Base-by-base conservation (phyloP, 1,140 invertebrate genomes). In the Choristoneura fumiferana region DNA sequence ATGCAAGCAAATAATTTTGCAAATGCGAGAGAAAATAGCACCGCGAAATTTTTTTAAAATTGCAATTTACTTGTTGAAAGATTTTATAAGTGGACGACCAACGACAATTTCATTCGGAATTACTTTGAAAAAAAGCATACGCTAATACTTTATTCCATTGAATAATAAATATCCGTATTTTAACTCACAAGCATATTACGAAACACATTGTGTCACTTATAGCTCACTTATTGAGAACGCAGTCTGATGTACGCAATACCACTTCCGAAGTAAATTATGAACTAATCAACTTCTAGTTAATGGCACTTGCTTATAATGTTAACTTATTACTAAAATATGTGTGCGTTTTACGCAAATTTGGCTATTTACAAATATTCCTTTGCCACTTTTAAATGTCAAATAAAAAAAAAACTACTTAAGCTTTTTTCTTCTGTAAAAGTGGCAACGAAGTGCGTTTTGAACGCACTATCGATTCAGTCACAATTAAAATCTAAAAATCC, bases 261-360 rank as follows among this genome's bases (percentile, higher is more conserved):
- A 75, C 58, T 53, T 35, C 13, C 67, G 74, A 78, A 79, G 78
- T 62, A 68, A 79, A 81, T 71, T 64, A 80, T 74, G 58, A 15
- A 49, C 13, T 62, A 65, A 80, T 77, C 65, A 70, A 66, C 76
- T 81, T 75, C 75, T 71, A 62, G 63, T 56, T 35, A 61, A 77
- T 81, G 76, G 76, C 74, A 80, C 66, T 76, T 80, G 77, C 77
- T 69, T n/a, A 68, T 59, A 17, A 33, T 38, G 53, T 57, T 57
- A 65, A 73, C 71, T 63, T 68, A 63, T 60, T 64, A 71, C 58
- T 61, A 71, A 76, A 62, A 39, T 12, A 54, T 49, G 10, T 69
- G 60, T 77, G 78, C 82, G 80, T 83, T 56, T 76, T 52, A 83
- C 82, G 81, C 81, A 60, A 70, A 57, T 40, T 62, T 63, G 13